These are phyloP conservation scores for Phalacrocorax carbo DNA, from an alignment of 2,113 vertebrate species.

Conservation along the genomic window DNA sequence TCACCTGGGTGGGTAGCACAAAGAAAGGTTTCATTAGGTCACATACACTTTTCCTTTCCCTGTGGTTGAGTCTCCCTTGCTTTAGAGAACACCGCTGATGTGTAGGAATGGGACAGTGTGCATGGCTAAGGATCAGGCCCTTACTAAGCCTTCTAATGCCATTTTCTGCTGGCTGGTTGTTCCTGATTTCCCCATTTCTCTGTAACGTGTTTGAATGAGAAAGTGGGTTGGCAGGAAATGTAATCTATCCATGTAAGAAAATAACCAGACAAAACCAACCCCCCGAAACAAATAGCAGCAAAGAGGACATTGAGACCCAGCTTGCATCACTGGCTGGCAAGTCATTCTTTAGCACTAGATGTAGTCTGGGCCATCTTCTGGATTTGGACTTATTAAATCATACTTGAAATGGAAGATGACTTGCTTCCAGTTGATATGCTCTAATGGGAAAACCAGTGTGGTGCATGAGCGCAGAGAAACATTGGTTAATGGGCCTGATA, in stretches of 20 bases:
- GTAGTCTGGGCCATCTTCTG: background rate
- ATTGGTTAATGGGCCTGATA: background rate
- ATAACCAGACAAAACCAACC: background rate
- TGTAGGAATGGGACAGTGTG: background rate
- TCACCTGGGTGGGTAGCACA: background rate
- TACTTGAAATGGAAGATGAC: background rate
- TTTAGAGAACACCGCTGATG: background rate
- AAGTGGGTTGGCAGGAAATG: constrained; percentile 31
- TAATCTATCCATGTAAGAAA: constrained; percentile 2
- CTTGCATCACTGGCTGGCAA: background rate
- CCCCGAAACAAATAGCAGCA: background rate
- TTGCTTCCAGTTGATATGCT: background rate
- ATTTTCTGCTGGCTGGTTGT: background rate
- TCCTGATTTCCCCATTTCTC: background rate
- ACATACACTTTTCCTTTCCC: background rate
- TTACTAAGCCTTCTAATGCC: constrained; percentile 1
- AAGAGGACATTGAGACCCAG: background rate
- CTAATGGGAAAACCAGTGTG: background rate
- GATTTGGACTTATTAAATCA: constrained; percentile 27
- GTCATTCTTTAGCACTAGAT: background rate
- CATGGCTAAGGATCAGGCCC: background rate
- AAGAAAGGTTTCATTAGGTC: background rate
- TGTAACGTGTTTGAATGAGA: background rate
- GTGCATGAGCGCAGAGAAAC: background rate
- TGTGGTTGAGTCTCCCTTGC: background rate